phyloP scores from a whole-genome alignment of 2,888 invertebrate species.

The Cremastinae sp. region DNA sequence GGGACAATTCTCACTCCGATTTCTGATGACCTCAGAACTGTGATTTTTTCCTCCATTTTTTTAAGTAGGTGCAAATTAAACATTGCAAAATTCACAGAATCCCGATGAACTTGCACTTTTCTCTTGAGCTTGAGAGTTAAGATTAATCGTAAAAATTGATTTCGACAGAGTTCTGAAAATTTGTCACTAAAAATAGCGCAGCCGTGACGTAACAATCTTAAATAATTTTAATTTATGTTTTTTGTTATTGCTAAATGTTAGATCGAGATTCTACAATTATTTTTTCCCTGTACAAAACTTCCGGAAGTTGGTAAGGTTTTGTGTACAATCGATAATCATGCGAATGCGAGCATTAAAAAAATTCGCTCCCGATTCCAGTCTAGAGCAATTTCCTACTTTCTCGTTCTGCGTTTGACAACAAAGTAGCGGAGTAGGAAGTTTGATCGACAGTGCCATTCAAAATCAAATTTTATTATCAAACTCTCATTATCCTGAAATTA shows the following conservation, averaged over 20 bases:
- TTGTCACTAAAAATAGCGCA: too few species aligned
- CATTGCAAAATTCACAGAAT: background rate
- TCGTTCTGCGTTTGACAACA: slow-evolving; percentile 51
- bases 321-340: slow-evolving; percentile 14
- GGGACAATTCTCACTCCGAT: slow-evolving; percentile 28
- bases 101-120: too few species aligned
- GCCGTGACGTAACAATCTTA: too few species aligned
- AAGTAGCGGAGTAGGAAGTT: slow-evolving; percentile 62
- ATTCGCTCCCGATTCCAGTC: slow-evolving; percentile 46
- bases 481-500: too few species aligned
- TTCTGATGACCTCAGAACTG: background rate
- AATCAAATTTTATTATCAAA: slow-evolving; percentile 1
- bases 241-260: too few species aligned
- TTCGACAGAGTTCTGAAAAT: too few species aligned
- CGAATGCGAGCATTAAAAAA: slow-evolving; percentile 13
- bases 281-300: slow-evolving; percentile 44
- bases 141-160: too few species aligned
- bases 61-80: slow-evolving; percentile 8
- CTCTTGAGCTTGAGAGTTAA: too few species aligned
- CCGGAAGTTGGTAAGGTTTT: slow-evolving; percentile 30
- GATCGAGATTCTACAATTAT: slow-evolving; percentile 26
- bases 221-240: too few species aligned
- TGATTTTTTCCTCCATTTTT: background rate
- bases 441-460: slow-evolving; percentile 49
- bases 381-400: slow-evolving; percentile 60